Evolutionary conservation across 2,797 vertebrate genomes (phyloP).

Genomic region (Microchirus variegatus): DNA sequence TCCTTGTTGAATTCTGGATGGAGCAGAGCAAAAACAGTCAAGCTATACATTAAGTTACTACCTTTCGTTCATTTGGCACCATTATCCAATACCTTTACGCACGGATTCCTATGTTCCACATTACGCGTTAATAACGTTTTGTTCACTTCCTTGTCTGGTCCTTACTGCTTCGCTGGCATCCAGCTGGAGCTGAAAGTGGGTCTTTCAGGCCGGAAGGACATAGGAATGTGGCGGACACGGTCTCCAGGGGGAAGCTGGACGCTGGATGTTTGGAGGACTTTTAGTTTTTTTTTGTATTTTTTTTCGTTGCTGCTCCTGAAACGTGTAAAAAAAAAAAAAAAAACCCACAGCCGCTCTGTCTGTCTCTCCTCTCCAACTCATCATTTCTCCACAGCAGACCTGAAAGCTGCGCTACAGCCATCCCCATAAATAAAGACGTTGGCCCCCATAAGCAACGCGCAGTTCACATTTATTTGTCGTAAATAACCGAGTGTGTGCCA

Average conservation of each 20-base stretch:
- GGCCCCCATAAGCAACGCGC: conserved; percentile 31
- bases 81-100: not conserved
- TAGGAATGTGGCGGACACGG: conserved; percentile 23
- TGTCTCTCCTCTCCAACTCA: conserved; percentile 26
- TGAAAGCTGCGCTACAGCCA: conserved; percentile 19
- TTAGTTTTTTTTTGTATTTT: not conserved
- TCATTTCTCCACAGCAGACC: conserved; percentile 28
- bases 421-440: conserved; percentile 54
- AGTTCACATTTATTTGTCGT: conserved; percentile 60
- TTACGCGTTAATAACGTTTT: not conserved
- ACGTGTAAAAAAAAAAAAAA: conserved; percentile 14
- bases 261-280: conserved; percentile 16
- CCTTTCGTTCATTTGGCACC: not conserved
- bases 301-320: conserved; percentile 23
- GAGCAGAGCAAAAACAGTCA: no score
- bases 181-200: conserved; percentile 12
- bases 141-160: conserved; percentile 7
- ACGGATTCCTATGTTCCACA: not conserved
- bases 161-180: conserved; percentile 17
- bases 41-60: not conserved
- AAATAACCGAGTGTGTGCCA: conserved; percentile 51
- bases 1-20: no score
- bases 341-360: conserved; percentile 3
- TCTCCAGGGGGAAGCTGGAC: not conserved
- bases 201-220: conserved; percentile 8